Percentiles rank a stretch among this genome's conserved stretches.
Conservation (phyloP, 2,888 invertebrate species). For the Leptinotarsa tumamoca region DNA sequence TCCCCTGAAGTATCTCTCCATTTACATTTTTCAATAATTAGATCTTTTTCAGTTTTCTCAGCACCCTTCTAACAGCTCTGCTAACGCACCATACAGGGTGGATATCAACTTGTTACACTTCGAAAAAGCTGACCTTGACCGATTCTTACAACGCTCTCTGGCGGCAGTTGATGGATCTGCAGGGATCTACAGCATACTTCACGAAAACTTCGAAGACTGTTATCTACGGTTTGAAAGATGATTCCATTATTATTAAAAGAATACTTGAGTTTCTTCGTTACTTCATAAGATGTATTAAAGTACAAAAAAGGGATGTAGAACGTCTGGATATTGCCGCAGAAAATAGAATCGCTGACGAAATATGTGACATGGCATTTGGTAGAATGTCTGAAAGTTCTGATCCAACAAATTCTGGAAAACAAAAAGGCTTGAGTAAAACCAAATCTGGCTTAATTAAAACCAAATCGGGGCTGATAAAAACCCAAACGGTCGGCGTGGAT, state of each 20-base stretch:
- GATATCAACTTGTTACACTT: constrained; percentile 79
- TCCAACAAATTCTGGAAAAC: neutral
- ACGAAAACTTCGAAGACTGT: constrained; percentile 83
- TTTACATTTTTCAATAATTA: constrained; percentile 8
- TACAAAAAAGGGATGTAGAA: constrained; percentile 28
- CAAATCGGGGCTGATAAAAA: constrained; percentile 17
- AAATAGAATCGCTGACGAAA: constrained; percentile 31
- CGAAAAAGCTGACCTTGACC: constrained; percentile 57
- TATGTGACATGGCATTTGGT: constrained; percentile 22
- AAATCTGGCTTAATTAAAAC: neutral
- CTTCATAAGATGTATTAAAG: constrained; percentile 71
- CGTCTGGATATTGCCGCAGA: constrained; percentile 26
- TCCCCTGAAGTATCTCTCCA: neutral
- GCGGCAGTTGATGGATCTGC: constrained; percentile 89
- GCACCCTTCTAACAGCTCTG: constrained; percentile 88
- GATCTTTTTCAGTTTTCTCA: constrained; percentile 81
- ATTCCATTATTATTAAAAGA: constrained; percentile 74
- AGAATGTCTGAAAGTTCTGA: neutral
- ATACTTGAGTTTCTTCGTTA: constrained; percentile 85
- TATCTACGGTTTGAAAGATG: constrained; percentile 79
- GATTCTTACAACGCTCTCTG: constrained; percentile 85
- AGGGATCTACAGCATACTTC: constrained; percentile 86
- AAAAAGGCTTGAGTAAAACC: constrained; percentile 16
- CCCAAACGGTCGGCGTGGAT: constrained; percentile 25
- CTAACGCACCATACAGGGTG: constrained; percentile 92